Conservation (phyloP, 2,888 invertebrate species). For the Scelioninae gen. 1 region DNA sequence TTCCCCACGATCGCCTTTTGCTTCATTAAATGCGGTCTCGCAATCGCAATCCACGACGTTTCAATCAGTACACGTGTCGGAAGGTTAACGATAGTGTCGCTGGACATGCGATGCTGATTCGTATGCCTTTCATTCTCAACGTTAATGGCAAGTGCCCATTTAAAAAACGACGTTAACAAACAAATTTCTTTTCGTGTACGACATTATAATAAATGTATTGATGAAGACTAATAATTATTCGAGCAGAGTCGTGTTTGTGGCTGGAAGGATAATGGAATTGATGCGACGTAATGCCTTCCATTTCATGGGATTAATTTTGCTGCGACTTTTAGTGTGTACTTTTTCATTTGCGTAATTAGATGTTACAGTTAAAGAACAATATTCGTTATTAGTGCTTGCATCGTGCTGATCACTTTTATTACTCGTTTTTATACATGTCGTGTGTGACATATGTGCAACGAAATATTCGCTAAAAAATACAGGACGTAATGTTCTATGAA, state of each 20-base stretch:
- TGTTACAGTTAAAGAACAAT: slow-evolving; percentile 20
- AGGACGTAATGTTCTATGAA: too few species aligned
- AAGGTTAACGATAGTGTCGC: slow-evolving; percentile 53
- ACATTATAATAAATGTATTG: slow-evolving; percentile 51
- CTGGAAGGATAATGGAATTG: slow-evolving; percentile 45
- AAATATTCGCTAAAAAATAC: neutral
- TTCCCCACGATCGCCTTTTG: slow-evolving; percentile 43
- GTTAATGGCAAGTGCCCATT: slow-evolving; percentile 48
- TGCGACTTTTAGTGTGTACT: slow-evolving; percentile 21
- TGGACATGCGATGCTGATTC: slow-evolving; percentile 52
- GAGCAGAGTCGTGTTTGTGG: slow-evolving; percentile 39
- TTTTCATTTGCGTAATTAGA: slow-evolving; percentile 57
- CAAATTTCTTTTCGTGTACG: slow-evolving; percentile 50
- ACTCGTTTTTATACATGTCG: neutral
- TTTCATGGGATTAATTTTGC: slow-evolving; percentile 49
- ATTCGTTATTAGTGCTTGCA: slow-evolving; percentile 4
- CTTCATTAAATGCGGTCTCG: slow-evolving; percentile 60
- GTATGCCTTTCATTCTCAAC: slow-evolving; percentile 41
- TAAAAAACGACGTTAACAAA: slow-evolving; percentile 46
- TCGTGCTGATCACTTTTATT: neutral
- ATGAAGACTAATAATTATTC: slow-evolving; percentile 58
- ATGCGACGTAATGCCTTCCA: slow-evolving; percentile 50
- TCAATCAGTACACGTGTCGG: slow-evolving; percentile 50
- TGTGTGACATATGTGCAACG: neutral
- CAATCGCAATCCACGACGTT: slow-evolving; percentile 55